phyloP scores from a whole-genome alignment of 2,797 vertebrate genomes.

The Trematomus bernacchii region DNA sequence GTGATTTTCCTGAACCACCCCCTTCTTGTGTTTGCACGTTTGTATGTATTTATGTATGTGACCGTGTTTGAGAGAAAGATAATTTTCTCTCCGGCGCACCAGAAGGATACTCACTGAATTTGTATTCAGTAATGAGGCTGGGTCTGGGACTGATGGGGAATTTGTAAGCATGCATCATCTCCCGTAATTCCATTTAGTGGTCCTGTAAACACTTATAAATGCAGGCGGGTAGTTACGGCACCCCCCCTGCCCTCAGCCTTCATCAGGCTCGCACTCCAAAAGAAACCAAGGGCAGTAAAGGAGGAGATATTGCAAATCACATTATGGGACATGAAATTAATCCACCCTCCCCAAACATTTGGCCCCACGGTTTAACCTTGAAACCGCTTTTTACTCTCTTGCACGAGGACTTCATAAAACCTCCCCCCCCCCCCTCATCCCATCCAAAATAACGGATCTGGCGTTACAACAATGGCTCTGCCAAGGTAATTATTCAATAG shows the following conservation, averaged over 20 bases:
- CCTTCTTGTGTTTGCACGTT: conserved; percentile 21
- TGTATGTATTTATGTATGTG: conserved; percentile 47
- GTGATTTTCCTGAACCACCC: conserved; percentile 50
- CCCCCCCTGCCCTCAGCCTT: conserved; percentile 51
- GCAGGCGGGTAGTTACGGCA: conserved; percentile 53
- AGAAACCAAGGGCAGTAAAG: conserved; percentile 75
- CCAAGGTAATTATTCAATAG: conserved; percentile 77
- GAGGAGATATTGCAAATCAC: conserved; percentile 80
- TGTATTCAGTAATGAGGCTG: conserved; percentile 67
- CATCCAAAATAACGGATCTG: conserved; percentile 64
- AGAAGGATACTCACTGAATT: conserved; percentile 62
- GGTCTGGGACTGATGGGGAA: conserved; percentile 60
- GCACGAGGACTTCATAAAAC: conserved; percentile 56
- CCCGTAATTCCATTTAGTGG: conserved; percentile 71
- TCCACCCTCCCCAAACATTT: conserved; percentile 79
- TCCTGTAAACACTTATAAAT: conserved; percentile 73
- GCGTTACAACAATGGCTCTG: conserved; percentile 73
- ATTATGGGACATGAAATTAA: conserved; percentile 84
- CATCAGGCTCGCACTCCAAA: conserved; percentile 68
- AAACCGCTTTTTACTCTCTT: conserved; percentile 67
- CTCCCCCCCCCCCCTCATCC: conserved; percentile 41
- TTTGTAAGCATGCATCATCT: conserved; percentile 67
- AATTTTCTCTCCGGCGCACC: conserved; percentile 39
- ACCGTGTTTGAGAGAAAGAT: conserved; percentile 39
- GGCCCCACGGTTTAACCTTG: conserved; percentile 80